Evolutionary conservation across 2,113 vertebrate species (phyloP).

Genomic region (Arothron firmamentum): DNA sequence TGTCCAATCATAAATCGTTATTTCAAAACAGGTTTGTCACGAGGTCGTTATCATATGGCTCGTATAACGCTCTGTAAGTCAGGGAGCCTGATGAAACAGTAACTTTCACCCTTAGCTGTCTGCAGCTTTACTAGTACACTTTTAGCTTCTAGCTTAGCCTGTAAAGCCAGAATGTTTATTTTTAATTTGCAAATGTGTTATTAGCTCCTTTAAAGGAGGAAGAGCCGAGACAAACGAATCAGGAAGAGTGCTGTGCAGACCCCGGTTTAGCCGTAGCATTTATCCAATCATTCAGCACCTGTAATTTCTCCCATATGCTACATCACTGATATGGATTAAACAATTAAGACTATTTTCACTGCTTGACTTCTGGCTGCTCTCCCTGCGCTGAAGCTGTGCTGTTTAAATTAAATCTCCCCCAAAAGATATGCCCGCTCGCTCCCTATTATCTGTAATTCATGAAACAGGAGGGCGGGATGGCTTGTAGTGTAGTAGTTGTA

Average conservation of each 20-base stretch:
- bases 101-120: background rate
- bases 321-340: conserved; percentile 75
- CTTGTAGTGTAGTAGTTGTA: no score
- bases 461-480: conserved; percentile 13
- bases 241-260: conserved; percentile 59
- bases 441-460: conserved; percentile 56
- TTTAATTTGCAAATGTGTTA: conserved; percentile 53
- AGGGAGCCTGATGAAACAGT: no score
- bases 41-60: no score
- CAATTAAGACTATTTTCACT: conserved; percentile 74
- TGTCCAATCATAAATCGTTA: conserved; percentile 1
- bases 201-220: conserved; percentile 44
- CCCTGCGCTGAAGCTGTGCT: conserved; percentile 49
- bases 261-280: conserved; percentile 64
- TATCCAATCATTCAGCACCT: conserved; percentile 68
- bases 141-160: conserved; percentile 26
- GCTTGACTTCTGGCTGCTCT: conserved; percentile 66
- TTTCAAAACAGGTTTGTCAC: background rate
- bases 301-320: conserved; percentile 71
- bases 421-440: conserved; percentile 57
- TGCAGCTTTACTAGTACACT: conserved; percentile 1
- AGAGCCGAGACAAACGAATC: conserved; percentile 62
- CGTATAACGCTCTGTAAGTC: no score
- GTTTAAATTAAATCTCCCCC: conserved; percentile 69
- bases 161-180: conserved; percentile 25